Percentiles rank a stretch among this genome's conserved stretches.
These are phyloP conservation scores for Gastracanthus pulcherrimus DNA, from an alignment of 2,888 invertebrate species.

Conservation along the genomic window DNA sequence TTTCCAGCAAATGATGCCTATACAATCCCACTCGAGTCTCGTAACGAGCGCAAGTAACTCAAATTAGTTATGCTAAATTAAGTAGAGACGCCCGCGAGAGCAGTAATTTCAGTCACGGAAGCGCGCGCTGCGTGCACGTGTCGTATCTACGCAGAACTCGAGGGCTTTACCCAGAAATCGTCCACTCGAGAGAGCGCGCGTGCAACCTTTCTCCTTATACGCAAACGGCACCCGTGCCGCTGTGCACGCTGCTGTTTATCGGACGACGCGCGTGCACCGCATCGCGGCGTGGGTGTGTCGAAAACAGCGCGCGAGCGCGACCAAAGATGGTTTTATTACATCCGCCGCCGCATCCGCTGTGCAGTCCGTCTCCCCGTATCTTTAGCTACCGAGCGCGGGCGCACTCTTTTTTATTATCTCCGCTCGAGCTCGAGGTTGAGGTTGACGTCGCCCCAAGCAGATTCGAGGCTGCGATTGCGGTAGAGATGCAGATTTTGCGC, in stretches of 20 bases:
- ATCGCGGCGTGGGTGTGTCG: slow-evolving; percentile 74
- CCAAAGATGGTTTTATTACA: slow-evolving; percentile 65
- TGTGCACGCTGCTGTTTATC: slow-evolving; percentile 32
- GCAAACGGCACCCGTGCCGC: no score
- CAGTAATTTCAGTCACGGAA: slow-evolving; percentile 46
- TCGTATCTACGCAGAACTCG: slow-evolving; percentile 27
- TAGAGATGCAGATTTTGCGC: background rate
- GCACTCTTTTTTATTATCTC: background rate
- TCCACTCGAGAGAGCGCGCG: no score
- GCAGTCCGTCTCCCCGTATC: background rate
- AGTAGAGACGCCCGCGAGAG: background rate
- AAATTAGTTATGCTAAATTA: slow-evolving; percentile 41
- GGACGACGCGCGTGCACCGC: background rate
- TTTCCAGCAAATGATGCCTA: no score
- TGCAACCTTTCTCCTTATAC: slow-evolving; percentile 44
- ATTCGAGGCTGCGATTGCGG: no score
- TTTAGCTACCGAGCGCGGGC: background rate
- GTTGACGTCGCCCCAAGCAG: background rate
- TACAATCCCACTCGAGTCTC: no score
- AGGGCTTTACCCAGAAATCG: slow-evolving; percentile 45
- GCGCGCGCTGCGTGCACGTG: background rate
- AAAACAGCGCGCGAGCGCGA: slow-evolving; percentile 65
- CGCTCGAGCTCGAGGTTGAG: background rate
- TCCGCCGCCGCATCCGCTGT: slow-evolving; percentile 34
- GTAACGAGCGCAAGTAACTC: no score